Percentiles rank a stretch among this genome's conserved stretches.
Conservation (phyloP, 2,888 invertebrate genomes). For the Eustalomyia histrio region DNA sequence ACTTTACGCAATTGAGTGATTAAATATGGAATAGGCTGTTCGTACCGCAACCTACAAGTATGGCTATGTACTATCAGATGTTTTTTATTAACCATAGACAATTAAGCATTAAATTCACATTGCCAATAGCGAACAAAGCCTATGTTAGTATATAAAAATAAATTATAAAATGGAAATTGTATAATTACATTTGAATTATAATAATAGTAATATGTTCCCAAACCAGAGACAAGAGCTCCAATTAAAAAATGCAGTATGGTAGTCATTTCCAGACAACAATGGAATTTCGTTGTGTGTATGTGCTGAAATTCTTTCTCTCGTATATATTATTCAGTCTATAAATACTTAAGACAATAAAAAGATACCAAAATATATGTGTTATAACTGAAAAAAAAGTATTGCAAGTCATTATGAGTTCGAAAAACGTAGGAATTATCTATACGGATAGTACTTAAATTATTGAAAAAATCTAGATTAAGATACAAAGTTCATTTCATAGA, state of each 20-base stretch:
- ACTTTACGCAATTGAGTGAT: too few species aligned
- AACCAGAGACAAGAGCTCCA: conserved; percentile 74
- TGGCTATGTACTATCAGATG: too few species aligned
- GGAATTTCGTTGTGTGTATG: neutral
- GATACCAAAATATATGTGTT: neutral
- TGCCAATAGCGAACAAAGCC: neutral
- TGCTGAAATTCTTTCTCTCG: neutral
- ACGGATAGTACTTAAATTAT: neutral
- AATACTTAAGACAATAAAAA: conserved; percentile 1
- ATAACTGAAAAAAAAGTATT: neutral
- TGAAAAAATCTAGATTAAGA: neutral
- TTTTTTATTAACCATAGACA: too few species aligned
- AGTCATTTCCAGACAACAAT: conserved; percentile 33
- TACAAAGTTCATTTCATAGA: conserved; percentile 10
- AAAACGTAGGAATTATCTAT: neutral
- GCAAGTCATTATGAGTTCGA: neutral
- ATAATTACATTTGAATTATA: conserved; percentile 75
- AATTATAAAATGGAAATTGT: neutral
- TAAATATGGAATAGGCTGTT: too few species aligned
- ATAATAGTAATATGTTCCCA: conserved; percentile 76
- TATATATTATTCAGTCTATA: conserved; percentile 1
- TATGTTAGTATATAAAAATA: neutral
- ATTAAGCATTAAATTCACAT: too few species aligned
- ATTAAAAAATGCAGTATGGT: conserved; percentile 72
- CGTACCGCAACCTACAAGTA: too few species aligned